These are phyloP conservation scores for Phrynocephalus versicolor DNA, from an alignment of 2,113 vertebrate species.

Conservation along the genomic window DNA sequence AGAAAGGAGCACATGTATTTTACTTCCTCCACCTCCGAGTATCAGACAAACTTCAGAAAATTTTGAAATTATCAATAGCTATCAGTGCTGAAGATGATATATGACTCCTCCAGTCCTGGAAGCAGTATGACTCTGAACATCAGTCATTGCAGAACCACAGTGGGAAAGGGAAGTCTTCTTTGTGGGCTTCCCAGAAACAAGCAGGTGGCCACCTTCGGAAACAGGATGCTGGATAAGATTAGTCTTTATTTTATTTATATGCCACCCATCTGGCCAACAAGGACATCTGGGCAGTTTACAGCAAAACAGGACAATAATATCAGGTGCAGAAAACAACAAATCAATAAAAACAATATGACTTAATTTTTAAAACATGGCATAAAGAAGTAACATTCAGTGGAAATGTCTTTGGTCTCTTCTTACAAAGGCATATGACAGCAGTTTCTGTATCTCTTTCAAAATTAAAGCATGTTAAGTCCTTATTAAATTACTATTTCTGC, in stretches of 20 bases:
- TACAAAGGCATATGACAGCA: not conserved
- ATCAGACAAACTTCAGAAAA: not conserved
- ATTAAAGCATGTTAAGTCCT: not conserved
- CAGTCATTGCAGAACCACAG: not conserved
- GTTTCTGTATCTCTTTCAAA: not conserved
- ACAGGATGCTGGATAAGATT: not conserved
- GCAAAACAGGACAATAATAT: too few relatives aligned
- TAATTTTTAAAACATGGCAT: too few relatives aligned
- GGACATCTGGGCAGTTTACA: too few relatives aligned
- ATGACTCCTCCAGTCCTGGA: not conserved
- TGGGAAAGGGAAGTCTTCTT: not conserved
- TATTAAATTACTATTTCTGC: not conserved
- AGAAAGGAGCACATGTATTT: not conserved
- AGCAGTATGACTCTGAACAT: not conserved
- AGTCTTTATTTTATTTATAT: not conserved
- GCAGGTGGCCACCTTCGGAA: not conserved
- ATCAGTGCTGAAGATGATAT: not conserved
- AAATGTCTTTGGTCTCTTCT: too few relatives aligned
- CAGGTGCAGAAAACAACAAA: too few relatives aligned
- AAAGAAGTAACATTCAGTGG: too few relatives aligned
- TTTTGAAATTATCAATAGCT: not conserved
- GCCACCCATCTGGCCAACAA: too few relatives aligned
- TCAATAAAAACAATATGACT: too few relatives aligned
- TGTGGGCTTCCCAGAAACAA: not conserved
- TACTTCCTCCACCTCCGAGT: not conserved